Conservation (phyloP, 2,113 vertebrate species). For the Corythoichthys haematopterus region DNA sequence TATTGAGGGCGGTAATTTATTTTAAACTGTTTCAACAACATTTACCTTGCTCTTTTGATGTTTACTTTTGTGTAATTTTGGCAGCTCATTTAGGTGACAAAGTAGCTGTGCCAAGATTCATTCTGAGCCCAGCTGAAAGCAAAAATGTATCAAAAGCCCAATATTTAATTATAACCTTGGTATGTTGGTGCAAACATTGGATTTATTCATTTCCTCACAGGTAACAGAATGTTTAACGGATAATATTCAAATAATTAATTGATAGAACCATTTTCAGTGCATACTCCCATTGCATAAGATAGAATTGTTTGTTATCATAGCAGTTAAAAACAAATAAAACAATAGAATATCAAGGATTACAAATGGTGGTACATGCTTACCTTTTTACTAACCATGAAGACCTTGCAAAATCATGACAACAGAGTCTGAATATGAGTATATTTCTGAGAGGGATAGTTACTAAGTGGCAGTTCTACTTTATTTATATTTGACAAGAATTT, state of each 20-base stretch:
- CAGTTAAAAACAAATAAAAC: too few relatives aligned
- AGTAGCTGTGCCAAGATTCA: background rate
- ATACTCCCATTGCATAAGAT: too few relatives aligned
- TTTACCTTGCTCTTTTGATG: too few relatives aligned
- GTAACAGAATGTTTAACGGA: too few relatives aligned
- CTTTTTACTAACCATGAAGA: conserved; percentile 62
- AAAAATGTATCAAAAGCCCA: background rate
- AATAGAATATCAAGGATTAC: conserved; percentile 57
- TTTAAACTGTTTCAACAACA: too few relatives aligned
- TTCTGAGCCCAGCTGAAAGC: background rate
- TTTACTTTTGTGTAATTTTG: too few relatives aligned
- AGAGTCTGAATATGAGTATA: conserved; percentile 28
- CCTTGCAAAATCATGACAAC: conserved; percentile 9
- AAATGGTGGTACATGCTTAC: conserved; percentile 57
- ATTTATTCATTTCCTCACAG: background rate
- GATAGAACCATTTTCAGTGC: too few relatives aligned
- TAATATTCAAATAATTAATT: too few relatives aligned
- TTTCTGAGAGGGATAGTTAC: conserved; percentile 14
- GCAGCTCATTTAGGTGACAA: background rate
- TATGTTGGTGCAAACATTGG: background rate
- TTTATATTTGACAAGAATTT: background rate
- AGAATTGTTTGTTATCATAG: too few relatives aligned
- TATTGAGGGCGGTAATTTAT: too few relatives aligned
- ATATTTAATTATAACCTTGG: background rate
- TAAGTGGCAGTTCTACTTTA: conserved; percentile 3